These are phyloP conservation scores for Rhagium mordax DNA, from an alignment of 2,888 invertebrate species.

Conservation along the genomic window DNA sequence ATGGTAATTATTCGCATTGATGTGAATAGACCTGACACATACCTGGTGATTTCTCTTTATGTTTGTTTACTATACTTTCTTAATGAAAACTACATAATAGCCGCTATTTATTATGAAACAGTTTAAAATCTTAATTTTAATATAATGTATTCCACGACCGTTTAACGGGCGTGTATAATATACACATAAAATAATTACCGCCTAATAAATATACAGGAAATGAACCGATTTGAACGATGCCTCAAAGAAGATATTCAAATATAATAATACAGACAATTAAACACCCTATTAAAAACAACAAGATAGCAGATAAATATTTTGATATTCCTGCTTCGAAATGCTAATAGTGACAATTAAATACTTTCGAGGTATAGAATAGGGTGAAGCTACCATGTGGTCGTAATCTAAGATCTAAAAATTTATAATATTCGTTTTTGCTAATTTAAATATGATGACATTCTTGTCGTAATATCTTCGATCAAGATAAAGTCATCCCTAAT, in stretches of 20 bases:
- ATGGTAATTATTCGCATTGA: too few relatives aligned
- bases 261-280: constrained; percentile 55
- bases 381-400: constrained; percentile 28
- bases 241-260: constrained; percentile 48
- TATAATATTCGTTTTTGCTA: constrained; percentile 59
- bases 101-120: neutral
- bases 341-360: constrained; percentile 49
- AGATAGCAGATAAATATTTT: constrained; percentile 46
- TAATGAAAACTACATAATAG: neutral
- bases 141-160: constrained; percentile 38
- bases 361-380: constrained; percentile 2
- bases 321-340: constrained; percentile 49
- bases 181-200: constrained; percentile 41
- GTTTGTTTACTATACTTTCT: neutral
- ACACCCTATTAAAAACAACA: constrained; percentile 48
- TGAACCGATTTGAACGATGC: constrained; percentile 50
- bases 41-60: neutral
- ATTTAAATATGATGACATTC: constrained; percentile 64
- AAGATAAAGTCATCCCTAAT: constrained; percentile 60
- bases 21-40: too few relatives aligned
- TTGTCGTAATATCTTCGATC: constrained; percentile 56
- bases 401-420: constrained; percentile 49
- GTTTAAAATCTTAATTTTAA: constrained; percentile 4
- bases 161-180: constrained; percentile 44
- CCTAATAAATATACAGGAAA: constrained; percentile 48